Percentiles rank a stretch among this genome's conserved stretches.
These are phyloP conservation scores for Poecilia latipinna DNA, from an alignment of 2,113 vertebrate species.

Conservation along the genomic window DNA sequence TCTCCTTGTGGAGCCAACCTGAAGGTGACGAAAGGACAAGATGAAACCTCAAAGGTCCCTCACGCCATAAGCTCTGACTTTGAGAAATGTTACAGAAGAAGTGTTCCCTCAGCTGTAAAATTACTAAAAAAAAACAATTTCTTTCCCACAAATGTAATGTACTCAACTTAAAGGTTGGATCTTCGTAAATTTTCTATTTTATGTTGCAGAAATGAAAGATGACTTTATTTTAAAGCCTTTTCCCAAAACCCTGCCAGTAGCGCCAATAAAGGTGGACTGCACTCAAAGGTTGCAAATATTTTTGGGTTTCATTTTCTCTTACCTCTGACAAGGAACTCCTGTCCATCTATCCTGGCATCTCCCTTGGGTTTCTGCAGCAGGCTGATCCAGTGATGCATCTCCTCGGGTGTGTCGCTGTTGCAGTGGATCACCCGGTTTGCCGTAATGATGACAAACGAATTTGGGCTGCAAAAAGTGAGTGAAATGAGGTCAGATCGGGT, in stretches of 20 bases:
- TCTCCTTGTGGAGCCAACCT: constrained; percentile 94
- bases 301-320: not conserved
- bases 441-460: constrained; percentile 95
- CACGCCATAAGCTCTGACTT: no score
- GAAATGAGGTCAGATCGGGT: not conserved
- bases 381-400: constrained; percentile 97
- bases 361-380: constrained; percentile 92
- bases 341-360: constrained; percentile 88
- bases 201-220: no score
- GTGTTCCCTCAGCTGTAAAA: no score
- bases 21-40: constrained; percentile 17
- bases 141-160: not conserved
- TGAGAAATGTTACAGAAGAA: no score
- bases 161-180: not conserved
- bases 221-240: not conserved
- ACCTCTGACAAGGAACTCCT: constrained; percentile 93
- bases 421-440: constrained; percentile 94
- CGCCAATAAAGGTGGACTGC: not conserved
- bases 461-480: constrained; percentile 79
- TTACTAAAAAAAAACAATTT: not conserved
- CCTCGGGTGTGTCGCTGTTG: constrained; percentile 90
- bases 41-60: no score
- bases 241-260: not conserved
- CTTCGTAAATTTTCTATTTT: no score
- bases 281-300: not conserved